phyloP scores from a whole-genome alignment of 2,888 invertebrate species.

The Sabatieria punctata region DNA sequence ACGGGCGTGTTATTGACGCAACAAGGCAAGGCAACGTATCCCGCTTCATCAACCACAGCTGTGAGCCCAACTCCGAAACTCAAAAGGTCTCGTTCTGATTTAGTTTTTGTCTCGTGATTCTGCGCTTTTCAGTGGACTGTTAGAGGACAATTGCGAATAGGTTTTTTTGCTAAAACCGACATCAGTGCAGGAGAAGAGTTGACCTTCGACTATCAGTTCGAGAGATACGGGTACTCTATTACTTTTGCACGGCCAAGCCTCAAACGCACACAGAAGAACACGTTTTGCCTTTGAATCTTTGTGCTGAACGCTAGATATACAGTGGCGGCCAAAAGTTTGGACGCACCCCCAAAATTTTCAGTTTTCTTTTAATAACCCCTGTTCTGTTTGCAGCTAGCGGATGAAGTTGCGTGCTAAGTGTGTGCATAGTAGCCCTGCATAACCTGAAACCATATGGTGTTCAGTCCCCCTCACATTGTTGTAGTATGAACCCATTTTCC shows the following conservation, averaged over 20 bases:
- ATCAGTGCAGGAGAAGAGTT: constrained; percentile 79
- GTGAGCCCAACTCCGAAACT: constrained; percentile 94
- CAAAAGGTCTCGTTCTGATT: constrained; percentile 50
- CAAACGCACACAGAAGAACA: background rate
- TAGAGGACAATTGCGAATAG: constrained; percentile 62
- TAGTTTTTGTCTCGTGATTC: constrained; percentile 1
- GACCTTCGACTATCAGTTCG: constrained; percentile 95
- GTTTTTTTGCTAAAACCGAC: constrained; percentile 76
- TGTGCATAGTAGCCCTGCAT: no score
- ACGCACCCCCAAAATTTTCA: no score
- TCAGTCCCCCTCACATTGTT: no score
- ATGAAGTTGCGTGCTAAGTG: no score
- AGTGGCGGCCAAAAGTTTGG: no score
- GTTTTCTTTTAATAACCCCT: no score
- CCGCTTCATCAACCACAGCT: constrained; percentile 94
- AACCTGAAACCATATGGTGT: no score
- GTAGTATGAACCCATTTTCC: no score
- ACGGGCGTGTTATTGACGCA: constrained; percentile 87
- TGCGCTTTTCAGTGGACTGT: constrained; percentile 39
- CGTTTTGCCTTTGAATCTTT: background rate
- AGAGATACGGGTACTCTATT: constrained; percentile 64
- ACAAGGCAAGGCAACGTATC: constrained; percentile 87
- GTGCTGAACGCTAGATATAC: background rate
- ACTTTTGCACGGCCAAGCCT: background rate
- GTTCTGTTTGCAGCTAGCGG: no score